Evolutionary conservation across 2,113 vertebrate species (phyloP).

Genomic region (Chroicocephalus ridibundus): DNA sequence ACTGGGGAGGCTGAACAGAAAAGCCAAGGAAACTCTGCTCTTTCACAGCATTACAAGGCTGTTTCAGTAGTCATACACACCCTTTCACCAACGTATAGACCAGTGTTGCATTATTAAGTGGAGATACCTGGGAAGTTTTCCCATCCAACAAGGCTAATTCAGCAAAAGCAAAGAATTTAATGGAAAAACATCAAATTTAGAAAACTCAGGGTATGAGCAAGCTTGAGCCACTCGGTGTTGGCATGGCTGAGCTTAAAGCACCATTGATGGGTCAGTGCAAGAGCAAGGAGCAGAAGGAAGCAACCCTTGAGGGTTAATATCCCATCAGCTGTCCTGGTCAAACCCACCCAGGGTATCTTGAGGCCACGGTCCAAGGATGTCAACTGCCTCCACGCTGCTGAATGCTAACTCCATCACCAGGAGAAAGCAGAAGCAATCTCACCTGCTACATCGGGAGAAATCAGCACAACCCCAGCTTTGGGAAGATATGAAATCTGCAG

Average conservation of each 20-base stretch:
- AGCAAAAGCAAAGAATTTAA: not conserved
- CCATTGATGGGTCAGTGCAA: fast-evolving
- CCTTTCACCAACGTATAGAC: fast-evolving
- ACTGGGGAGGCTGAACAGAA: not conserved
- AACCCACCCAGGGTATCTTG: not conserved
- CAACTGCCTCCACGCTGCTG: not conserved
- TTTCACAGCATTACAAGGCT: not conserved
- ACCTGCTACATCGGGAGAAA: not conserved
- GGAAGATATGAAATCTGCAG: not conserved
- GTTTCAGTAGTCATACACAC: no score
- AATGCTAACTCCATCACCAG: not conserved
- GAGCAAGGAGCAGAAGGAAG: not conserved
- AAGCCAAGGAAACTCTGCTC: not conserved
- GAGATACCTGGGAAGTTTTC: not conserved
- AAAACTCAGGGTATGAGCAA: fast-evolving
- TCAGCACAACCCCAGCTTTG: not conserved
- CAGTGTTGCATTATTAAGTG: fast-evolving
- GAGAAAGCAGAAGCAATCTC: not conserved
- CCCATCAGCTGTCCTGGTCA: not conserved
- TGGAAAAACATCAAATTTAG: not conserved
- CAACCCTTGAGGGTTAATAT: not conserved
- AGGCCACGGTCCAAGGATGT: not conserved
- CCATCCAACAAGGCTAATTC: not conserved
- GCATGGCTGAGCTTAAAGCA: not conserved
- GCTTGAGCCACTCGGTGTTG: not conserved